These are phyloP conservation scores for Rhagonycha lutea DNA, from an alignment of 2,888 invertebrate species.

Conservation along the genomic window DNA sequence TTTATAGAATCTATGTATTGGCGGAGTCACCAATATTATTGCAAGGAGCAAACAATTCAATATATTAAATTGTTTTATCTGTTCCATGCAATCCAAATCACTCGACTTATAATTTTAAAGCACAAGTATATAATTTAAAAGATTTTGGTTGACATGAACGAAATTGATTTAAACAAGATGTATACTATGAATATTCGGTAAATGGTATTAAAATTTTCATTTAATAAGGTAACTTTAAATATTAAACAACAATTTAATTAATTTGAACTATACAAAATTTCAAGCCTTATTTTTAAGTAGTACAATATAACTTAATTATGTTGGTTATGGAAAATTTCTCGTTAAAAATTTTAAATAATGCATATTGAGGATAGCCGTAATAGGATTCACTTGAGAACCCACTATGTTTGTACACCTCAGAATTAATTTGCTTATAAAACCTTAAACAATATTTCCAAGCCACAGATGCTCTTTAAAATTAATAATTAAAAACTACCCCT, in stretches of 20 bases:
- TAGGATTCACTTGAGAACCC: conserved; percentile 7
- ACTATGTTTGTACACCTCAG: conserved; percentile 16
- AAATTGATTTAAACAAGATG: too few species aligned
- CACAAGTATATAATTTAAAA: too few species aligned
- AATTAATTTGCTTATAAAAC: conserved; percentile 20
- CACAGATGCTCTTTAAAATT: conserved; percentile 16
- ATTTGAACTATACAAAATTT: background rate
- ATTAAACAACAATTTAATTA: background rate
- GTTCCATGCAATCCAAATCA: too few species aligned
- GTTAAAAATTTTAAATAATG: background rate
- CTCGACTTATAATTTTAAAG: too few species aligned
- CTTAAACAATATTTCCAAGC: conserved; percentile 18
- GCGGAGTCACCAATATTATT: too few species aligned
- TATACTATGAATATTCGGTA: too few species aligned
- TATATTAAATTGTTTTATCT: too few species aligned
- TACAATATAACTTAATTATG: background rate
- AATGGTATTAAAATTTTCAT: background rate
- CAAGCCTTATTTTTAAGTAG: background rate
- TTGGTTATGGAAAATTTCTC: background rate
- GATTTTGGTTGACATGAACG: too few species aligned
- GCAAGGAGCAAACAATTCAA: too few species aligned
- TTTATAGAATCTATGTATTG: too few species aligned
- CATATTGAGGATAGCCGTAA: background rate
- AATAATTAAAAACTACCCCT: conserved; percentile 20
- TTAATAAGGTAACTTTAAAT: background rate